Evolutionary conservation across 2,113 vertebrate species (phyloP), one percentile per base, ranked within the genome.

Genomic region (Lycocorax pyrrhopterus): DNA sequence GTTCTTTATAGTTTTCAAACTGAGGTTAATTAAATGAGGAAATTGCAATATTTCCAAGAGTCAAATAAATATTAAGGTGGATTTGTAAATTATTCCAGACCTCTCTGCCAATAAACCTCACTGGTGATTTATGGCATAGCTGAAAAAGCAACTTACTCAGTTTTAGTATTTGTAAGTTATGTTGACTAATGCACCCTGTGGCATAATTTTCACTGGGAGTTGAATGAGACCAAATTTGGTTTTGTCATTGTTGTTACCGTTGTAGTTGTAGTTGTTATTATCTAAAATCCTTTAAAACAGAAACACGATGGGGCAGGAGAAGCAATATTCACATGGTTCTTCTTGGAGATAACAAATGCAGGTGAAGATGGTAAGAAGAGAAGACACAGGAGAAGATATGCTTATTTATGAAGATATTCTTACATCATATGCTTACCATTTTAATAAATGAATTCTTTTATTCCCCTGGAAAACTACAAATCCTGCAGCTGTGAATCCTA

Each of bases 401-500:
- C 4, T 25, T 22, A 8, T 26, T 37, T 86, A n/a, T 53, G 49
- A 49, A 69, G 89, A 49, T 93, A 78, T 20, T 47, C 69, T 90
- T 89, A 63, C 10, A 90, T 82, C 29, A 90, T 52, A 17, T 51
- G 69, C 97, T 98, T 98, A 99, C 99, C 99, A 99, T 98, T 99
- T 99, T 94, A 99, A 98, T 87, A 99, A 98, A 87, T 99, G 98
- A 97, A 99, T 99, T 96, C 99, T 98, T 97, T 99, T 99, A 97
- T 99, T 99, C 96, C 99, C 99, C 96, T 99, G 99, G 97, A 99
- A 99, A 91, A 99, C 99, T 86, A 99, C 99, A 98, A 99, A 99
- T 71, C 99, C 99, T 67, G 98, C 98, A 90, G 99, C 99, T 72
- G 99, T 99, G 97, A 99, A 99, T 85, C 99, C 99, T 75, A 99